A percentile compares a stretch with the other conserved stretches of the same genome.
These are phyloP conservation scores for Edolisoma coerulescens DNA, from an alignment of 2,113 vertebrate genomes.

Conservation along the genomic window DNA sequence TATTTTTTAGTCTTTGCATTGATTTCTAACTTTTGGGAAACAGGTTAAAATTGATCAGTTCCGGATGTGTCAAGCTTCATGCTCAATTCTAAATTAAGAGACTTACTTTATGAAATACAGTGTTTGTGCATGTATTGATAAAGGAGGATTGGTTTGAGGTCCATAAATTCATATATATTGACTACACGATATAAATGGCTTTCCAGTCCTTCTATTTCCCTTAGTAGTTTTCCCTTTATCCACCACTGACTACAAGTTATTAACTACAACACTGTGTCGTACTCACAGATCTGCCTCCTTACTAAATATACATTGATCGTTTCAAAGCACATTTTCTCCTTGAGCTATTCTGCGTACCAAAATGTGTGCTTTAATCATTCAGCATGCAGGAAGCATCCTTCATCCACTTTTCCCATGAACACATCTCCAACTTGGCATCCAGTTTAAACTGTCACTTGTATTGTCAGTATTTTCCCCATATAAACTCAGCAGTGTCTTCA, in stretches of 20 bases:
- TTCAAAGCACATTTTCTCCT: background rate
- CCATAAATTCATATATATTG: background rate
- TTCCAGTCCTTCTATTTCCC: background rate
- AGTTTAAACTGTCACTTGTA: conserved; percentile 5
- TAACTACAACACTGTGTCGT: background rate
- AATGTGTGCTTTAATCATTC: background rate
- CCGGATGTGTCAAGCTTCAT: background rate
- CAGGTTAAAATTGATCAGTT: background rate
- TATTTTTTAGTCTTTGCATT: background rate
- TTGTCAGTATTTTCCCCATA: background rate
- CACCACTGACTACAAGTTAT: background rate
- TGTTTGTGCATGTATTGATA: background rate
- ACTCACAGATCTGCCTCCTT: background rate
- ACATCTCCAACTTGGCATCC: background rate
- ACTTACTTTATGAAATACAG: background rate
- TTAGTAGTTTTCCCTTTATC: background rate
- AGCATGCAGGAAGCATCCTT: background rate
- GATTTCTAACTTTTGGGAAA: background rate
- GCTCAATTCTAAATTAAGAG: background rate
- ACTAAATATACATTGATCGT: background rate
- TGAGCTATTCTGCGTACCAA: background rate
- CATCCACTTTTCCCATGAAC: background rate
- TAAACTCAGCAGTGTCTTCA: background rate
- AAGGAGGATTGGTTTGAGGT: background rate
- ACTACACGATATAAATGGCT: background rate